Percentiles rank a stretch among this genome's conserved stretches.
Conservation (phyloP, 2,113 vertebrate species). For the Leucopsar rothschildi region DNA sequence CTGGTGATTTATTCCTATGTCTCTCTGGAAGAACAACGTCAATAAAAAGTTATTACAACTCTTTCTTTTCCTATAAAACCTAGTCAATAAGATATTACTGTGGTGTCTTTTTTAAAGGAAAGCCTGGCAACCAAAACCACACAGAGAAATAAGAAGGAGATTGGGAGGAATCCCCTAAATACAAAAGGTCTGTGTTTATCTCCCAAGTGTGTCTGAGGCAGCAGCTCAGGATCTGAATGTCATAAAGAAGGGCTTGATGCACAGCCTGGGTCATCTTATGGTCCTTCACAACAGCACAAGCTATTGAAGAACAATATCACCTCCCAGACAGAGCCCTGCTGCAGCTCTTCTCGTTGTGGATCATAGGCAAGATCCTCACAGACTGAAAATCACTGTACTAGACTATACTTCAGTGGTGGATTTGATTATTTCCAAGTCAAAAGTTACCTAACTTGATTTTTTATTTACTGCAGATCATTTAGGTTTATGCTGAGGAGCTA, state of each 20-base stretch:
- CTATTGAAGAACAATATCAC: neutral
- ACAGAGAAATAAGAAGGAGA: neutral
- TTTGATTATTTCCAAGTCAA: neutral
- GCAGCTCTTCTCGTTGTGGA: neutral
- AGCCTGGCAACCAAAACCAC: neutral
- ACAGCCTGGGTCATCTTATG: neutral
- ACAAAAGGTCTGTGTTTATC: neutral
- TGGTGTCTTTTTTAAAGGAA: neutral
- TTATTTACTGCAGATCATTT: neutral
- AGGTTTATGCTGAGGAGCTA: neutral
- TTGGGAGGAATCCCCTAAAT: neutral
- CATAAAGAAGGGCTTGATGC: neutral
- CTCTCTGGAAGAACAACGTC: slow-evolving; percentile 21
- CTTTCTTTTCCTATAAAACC: slow-evolving; percentile 37
- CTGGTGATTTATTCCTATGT: slow-evolving; percentile 1
- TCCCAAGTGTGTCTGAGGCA: neutral
- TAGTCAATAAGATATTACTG: slow-evolving; percentile 55
- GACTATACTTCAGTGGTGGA: neutral
- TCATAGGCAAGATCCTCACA: neutral
- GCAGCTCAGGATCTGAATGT: neutral
- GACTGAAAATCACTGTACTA: neutral
- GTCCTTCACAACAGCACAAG: neutral
- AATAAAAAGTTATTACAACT: slow-evolving; percentile 64
- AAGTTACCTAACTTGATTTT: neutral
- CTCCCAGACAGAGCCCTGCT: neutral